Base-by-base conservation (phyloP, 2,888 invertebrate genomes). In the Beris morrisii region DNA sequence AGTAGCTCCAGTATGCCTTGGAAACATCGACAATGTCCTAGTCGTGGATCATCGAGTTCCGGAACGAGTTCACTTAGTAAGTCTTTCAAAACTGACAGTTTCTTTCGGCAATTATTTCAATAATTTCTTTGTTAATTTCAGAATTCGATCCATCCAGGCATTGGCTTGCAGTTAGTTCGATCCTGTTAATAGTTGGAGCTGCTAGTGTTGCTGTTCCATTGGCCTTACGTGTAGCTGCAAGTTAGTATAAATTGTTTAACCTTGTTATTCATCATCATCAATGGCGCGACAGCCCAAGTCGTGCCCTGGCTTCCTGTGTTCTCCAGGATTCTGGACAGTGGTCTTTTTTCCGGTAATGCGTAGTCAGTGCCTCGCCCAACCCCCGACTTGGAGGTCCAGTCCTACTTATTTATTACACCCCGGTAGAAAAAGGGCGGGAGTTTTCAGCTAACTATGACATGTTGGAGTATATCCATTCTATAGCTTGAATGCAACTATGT, bases 131-230 rank as follows among this genome's bases (percentile, higher is more conserved):
- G 4, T 53, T 38, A 30, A 46, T 50, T 54, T 44, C 77, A 85
- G 85, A 83, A 76, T 82, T 84, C 75, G 85, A 86, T 75, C 83
- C 84, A 63, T 83, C 84, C 73, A 86, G 87, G 70, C 90, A 91
- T 72, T 90, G 91, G 89, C 87, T 89, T 80, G 88, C 89, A 74
- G 88, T 91, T 74, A 87, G 89, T 69, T 87, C 88, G 70, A 85
- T 91, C 71, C 86, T 91, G 72, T 82, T 91, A 75, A 85, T 91
- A 73, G 90, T 90, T 59, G 90, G 90, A 65, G 89, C 90, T 69
- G 90, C 90, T 64, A 90, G 91, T 74, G 90, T 91, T 69, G 90
- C 91, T 30, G 90, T 91, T 30, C 91, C 91, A 6, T 83, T 91
- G 74, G 91, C 91, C 61, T 83, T 91, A 76, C 87, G 90, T 75